Conservation (phyloP, 2,888 invertebrate species). For the Sarcophaga subvicina region DNA sequence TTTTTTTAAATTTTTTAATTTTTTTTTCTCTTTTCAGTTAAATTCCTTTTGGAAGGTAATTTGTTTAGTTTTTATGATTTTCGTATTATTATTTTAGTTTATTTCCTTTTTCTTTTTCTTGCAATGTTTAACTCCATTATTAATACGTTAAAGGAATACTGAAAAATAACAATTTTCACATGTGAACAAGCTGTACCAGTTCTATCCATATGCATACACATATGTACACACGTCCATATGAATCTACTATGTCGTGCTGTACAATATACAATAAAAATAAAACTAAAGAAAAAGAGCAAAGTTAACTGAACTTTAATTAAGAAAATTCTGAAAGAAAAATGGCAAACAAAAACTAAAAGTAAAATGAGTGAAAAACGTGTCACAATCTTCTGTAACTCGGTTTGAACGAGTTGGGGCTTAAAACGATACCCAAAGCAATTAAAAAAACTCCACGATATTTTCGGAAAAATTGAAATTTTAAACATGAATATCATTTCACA, state of each 20-base stretch:
- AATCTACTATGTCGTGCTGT: conserved; percentile 10
- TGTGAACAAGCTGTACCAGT: too few relatives aligned
- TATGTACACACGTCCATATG: not conserved
- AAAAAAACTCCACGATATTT: not conserved
- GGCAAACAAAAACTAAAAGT: not conserved
- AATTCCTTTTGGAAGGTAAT: conserved; percentile 71
- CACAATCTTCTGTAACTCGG: conserved; percentile 29
- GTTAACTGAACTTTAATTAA: conserved; percentile 61
- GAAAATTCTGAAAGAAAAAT: conserved; percentile 25
- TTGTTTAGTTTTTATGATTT: conserved; percentile 5
- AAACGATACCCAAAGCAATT: conserved; percentile 1
- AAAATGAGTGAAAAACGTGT: conserved; percentile 21
- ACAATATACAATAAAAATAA: not conserved
- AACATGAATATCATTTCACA: not conserved
- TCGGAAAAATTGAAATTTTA: not conserved
- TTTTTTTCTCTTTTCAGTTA: conserved; percentile 68
- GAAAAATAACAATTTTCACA: too few relatives aligned
- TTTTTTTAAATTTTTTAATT: conserved; percentile 39
- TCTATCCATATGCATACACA: too few relatives aligned
- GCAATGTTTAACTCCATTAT: not conserved
- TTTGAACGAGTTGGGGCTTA: not conserved
- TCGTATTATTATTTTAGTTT: conserved; percentile 10
- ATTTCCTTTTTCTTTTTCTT: not conserved
- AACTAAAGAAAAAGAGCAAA: conserved; percentile 40
- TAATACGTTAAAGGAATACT: not conserved